Evolutionary conservation across 1,140 invertebrate genomes (phyloP).

Genomic region (Polypedilum vanderplanki): DNA sequence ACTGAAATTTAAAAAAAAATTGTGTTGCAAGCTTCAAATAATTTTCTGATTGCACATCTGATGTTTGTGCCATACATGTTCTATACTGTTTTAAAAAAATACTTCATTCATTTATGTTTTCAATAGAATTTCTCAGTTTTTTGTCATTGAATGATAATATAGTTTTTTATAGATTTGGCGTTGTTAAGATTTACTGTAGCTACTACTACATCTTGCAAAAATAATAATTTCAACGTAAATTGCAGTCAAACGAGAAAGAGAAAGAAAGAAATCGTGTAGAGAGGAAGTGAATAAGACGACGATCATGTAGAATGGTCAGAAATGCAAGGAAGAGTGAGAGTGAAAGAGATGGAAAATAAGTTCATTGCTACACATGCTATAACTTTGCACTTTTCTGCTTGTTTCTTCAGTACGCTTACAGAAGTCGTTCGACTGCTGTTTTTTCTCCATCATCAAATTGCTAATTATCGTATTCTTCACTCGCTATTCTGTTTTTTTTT

Average conservation of each 20-base stretch:
- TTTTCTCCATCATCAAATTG: constrained; percentile 12
- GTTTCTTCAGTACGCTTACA: neutral
- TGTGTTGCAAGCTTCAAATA: neutral
- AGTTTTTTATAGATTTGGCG: neutral
- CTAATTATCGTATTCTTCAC: constrained; percentile 26
- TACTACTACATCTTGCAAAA: neutral
- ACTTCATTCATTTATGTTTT: neutral
- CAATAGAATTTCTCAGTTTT: neutral
- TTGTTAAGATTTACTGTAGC: neutral
- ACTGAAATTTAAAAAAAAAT: too few species aligned
- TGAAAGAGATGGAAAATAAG: neutral
- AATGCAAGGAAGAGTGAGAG: neutral
- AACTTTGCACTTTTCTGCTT: neutral
- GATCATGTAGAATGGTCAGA: neutral
- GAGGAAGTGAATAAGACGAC: neutral
- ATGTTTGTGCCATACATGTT: neutral
- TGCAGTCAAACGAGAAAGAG: neutral
- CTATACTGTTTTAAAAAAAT: neutral
- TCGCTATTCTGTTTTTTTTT: neutral
- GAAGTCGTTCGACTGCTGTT: neutral
- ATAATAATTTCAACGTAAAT: neutral
- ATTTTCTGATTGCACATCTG: neutral
- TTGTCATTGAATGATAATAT: neutral
- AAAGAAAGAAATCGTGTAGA: neutral
- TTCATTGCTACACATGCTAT: neutral